Percentiles rank a stretch among this genome's conserved stretches.
These are phyloP conservation scores for Sicus ferrugineus DNA, from an alignment of 2,888 invertebrate genomes.

Conservation along the genomic window DNA sequence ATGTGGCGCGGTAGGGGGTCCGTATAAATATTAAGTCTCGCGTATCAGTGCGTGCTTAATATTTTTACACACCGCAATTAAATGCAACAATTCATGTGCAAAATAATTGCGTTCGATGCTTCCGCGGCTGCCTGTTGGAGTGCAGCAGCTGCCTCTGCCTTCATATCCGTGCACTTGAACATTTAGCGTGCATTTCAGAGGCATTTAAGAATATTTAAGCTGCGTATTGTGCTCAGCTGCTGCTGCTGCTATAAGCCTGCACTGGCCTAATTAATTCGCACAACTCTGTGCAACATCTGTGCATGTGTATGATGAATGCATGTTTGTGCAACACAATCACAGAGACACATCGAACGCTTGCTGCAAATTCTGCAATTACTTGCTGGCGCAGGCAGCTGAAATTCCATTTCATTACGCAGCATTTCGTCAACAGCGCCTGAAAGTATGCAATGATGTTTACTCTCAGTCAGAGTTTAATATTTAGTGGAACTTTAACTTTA, in stretches of 20 bases:
- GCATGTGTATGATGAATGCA: too few species aligned
- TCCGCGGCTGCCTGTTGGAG: too few species aligned
- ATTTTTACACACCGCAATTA: not conserved
- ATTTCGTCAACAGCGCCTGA: not conserved
- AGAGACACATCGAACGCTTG: not conserved
- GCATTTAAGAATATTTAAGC: constrained; percentile 9
- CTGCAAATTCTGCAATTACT: not conserved
- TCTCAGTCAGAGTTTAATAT: too few species aligned
- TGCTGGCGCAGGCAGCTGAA: not conserved
- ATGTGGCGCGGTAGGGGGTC: not conserved
- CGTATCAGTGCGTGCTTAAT: not conserved
- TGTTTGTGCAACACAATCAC: not conserved
- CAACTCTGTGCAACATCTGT: not conserved
- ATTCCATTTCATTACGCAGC: not conserved
- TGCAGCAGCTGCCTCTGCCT: too few species aligned
- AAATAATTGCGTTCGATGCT: too few species aligned
- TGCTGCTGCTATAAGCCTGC: not conserved
- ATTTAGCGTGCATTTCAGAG: too few species aligned
- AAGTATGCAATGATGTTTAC: constrained; percentile 18
- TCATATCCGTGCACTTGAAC: too few species aligned
- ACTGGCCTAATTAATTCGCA: not conserved
- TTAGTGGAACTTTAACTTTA: too few species aligned
- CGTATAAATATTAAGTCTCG: too few species aligned
- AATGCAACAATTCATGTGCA: too few species aligned
- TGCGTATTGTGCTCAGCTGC: not conserved